Evolutionary conservation across 2,888 invertebrate species (phyloP), one percentile per base, ranked within the genome.

Genomic region (Galeruca laticollis): DNA sequence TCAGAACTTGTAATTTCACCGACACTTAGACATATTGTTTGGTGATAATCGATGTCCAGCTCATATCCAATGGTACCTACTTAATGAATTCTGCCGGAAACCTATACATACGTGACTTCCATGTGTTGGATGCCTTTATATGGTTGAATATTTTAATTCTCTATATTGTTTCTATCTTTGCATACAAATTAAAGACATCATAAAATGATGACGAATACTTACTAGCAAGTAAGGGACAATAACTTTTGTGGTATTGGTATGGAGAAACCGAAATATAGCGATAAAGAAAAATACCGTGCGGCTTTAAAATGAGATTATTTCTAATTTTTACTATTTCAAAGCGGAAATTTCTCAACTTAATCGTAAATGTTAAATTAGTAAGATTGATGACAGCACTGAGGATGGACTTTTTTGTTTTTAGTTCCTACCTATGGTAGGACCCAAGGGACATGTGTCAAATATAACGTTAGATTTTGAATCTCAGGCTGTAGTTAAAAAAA

Each of bases 11-110:
- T 73, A 54, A 18, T 15, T 49, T 37, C 35, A 64, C 68, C 67
- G 66, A 67, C 72, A 71, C 72, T 66, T 69, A 65, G 49, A 57
- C 70, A 76, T 77, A 81, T 81, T 81, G 82, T 82, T 80, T 76
- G 76, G 77, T 74, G 76, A 77, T 80, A 82, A 83, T 82, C 82
- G 82, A 84, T 84, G 83, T 83, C 79, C 82, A 75, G 83, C 84
- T 83, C 84, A 37, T 52, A 66, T 82, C 83, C 83, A 81, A 9
- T 56, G 56, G 56, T 56, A 56, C 56, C 56, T 66, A 51, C 13
- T 20, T 51, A 66, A 59, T 66, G 66, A 66, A 80, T 82, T 82
- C 79, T 80, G 80, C 81, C 83, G 85, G 85, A 85, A 85, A 83
- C 83, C 77, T 76, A 73, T 73, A 68, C 52, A 65, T 77, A 84